Base-by-base conservation (phyloP, 2,113 vertebrate genomes). In the Antidorcas marsupialis region DNA sequence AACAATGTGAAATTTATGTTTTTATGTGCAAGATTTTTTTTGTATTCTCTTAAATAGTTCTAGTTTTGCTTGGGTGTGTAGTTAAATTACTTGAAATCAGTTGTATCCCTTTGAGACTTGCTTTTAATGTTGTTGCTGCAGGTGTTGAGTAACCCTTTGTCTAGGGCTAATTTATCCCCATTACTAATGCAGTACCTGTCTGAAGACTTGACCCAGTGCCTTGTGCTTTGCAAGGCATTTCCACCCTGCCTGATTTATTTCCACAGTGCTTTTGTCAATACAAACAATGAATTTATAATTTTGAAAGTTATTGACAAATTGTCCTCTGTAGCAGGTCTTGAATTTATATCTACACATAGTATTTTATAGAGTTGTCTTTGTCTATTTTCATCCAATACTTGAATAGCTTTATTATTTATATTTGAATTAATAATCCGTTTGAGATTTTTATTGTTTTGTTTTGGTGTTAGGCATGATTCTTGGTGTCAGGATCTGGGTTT, bases 301-400 rank as follows among this genome's bases (percentile, higher is more conserved):
- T 96, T 85, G 62, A 78, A 90, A 96, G 76, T 85, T 95, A 94
- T 39, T 83, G 36, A 88, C 39, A 86, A 92, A 64, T 67, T 59
- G 62, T 76, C 47, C 36, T 91, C 43, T 4, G 14, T 81, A 78
- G 6, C 52, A 95, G 36, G 52, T 96, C 78, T 90, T 79, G 7
- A 86, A 67, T 91, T 91, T 74, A 87, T 8, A 64, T 60, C 52
- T 50, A 39, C 43, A 85, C 16, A 4, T 30, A 36, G 28, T 82
- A 81, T 71, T 94, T 64, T 87, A 74, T 53, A 59, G n/a, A 71
- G 25, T 14, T 50, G 30, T 23, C 27, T 87, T 89, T 39, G 9
- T 96, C 64, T 95, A 2, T 30, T 79, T 89, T 94, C n/a, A 95
- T 64, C 33, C 12, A 15, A 57, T 94, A 39, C 23, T 13, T 94